Percentiles rank a stretch among this genome's conserved stretches.
Evolutionary conservation across 2,797 vertebrate genomes (phyloP).

Genomic region (Martes flavigula): DNA sequence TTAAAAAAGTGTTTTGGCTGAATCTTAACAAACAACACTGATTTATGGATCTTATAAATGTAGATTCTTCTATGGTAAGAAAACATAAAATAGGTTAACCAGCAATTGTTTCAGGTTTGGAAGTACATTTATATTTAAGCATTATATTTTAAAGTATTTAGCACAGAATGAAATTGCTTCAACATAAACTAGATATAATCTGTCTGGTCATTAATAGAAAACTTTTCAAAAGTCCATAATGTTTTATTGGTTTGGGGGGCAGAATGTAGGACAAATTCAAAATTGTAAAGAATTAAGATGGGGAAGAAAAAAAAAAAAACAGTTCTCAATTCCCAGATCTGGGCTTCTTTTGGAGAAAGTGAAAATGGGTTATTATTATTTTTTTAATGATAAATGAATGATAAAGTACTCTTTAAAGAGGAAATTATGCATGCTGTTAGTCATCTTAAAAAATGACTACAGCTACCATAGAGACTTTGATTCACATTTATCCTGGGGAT

Average conservation of each 20-base stretch:
- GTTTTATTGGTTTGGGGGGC: not conserved
- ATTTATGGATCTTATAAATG: not conserved
- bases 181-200: not conserved
- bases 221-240: not conserved
- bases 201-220: not conserved
- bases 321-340: not conserved
- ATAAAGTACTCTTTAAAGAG: conserved; percentile 55
- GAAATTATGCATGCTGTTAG: conserved; percentile 72
- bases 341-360: conserved; percentile 56
- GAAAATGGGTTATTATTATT: conserved; percentile 57
- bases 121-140: not conserved
- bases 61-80: not conserved
- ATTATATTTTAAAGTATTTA: conserved; percentile 29
- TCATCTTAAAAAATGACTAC: conserved; percentile 71
- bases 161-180: not conserved
- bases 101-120: not conserved
- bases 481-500: conserved; percentile 72
- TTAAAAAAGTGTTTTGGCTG: conserved; percentile 20
- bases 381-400: conserved; percentile 65
- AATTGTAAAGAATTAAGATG: conserved; percentile 46
- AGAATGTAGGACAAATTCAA: conserved; percentile 18
- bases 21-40: not conserved
- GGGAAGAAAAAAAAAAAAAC: not conserved
- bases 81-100: not conserved
- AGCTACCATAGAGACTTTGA: conserved; percentile 74